Evolutionary conservation across 1,140 invertebrate species (phyloP).

Genomic region (Dendrolimus kikuchii): DNA sequence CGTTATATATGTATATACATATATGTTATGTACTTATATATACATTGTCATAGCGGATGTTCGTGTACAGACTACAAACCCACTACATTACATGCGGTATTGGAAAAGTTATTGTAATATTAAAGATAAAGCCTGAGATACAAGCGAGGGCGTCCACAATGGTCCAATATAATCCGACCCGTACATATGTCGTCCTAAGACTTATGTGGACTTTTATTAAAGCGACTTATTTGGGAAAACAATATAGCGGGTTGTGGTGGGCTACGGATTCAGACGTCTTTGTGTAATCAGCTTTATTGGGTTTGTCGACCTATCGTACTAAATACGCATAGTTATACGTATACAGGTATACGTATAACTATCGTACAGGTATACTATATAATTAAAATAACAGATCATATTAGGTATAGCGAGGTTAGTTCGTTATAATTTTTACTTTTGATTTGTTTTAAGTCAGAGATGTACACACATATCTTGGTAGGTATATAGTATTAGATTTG

Average conservation of each 20-base stretch:
- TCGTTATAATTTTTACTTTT: too few relatives aligned
- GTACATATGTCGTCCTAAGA: conserved; percentile 44
- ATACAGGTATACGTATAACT: not conserved
- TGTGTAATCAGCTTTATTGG: conserved; percentile 12
- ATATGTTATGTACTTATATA: too few relatives aligned
- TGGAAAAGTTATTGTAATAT: conserved; percentile 26
- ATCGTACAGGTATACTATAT: not conserved
- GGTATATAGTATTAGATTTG: too few relatives aligned
- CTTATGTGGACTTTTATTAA: conserved; percentile 52
- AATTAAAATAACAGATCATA: not conserved
- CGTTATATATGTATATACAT: too few relatives aligned
- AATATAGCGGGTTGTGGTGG: conserved; percentile 21
- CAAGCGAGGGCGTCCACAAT: conserved; percentile 31
- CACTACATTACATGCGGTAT: too few relatives aligned
- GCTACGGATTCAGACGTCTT: conserved; percentile 9
- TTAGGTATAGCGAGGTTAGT: too few relatives aligned
- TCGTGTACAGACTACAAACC: too few relatives aligned
- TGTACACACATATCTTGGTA: too few relatives aligned
- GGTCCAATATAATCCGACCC: conserved; percentile 46
- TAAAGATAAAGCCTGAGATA: conserved; percentile 25
- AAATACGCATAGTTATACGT: not conserved
- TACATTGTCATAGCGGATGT: too few relatives aligned
- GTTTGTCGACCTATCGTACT: conserved; percentile 1
- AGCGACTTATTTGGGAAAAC: conserved; percentile 44
- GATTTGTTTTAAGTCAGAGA: too few relatives aligned